Percentiles rank a stretch among this genome's conserved stretches.
phyloP scores from a whole-genome alignment of 64 coral and sea anemone genomes.

The Montipora sp. region DNA sequence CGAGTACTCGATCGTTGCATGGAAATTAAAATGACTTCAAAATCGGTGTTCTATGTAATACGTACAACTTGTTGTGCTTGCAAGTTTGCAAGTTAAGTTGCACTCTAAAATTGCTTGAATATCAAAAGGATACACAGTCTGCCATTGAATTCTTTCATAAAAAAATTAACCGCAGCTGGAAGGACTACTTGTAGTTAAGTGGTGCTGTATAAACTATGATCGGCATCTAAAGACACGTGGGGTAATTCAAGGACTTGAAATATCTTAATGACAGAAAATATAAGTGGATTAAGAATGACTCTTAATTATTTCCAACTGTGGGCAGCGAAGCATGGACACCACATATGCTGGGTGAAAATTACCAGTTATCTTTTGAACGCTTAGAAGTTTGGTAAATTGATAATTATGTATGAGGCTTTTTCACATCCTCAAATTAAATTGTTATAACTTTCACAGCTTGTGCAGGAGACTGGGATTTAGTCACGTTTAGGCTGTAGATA shows the following conservation, averaged over 20 bases:
- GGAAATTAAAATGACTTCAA: not conserved
- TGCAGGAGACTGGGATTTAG: not conserved
- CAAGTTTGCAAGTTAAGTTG: not conserved
- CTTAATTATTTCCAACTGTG: not conserved
- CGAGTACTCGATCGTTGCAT: not conserved
- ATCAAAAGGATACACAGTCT: slow-evolving; percentile 8
- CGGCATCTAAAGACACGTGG: not conserved
- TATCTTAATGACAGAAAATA: slow-evolving; percentile 5
- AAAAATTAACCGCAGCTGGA: not conserved
- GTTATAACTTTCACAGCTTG: no score
- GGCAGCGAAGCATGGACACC: not conserved
- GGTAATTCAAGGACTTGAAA: slow-evolving; percentile 13
- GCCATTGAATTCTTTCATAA: not conserved
- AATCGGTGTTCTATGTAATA: slow-evolving; percentile 13
- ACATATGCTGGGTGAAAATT: not conserved
- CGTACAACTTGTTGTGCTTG: not conserved
- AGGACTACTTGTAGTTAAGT: not conserved
- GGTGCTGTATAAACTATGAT: not conserved
- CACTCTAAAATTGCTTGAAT: not conserved
- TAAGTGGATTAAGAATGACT: not conserved
- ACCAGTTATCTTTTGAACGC: not conserved
- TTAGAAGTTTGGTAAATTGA: slow-evolving; percentile 10
- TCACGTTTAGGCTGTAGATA: not conserved
- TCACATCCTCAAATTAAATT: not conserved
- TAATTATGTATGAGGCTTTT: not conserved